phyloP scores from a whole-genome alignment of 1,140 invertebrate species.

The Brachionus paranguensis region DNA sequence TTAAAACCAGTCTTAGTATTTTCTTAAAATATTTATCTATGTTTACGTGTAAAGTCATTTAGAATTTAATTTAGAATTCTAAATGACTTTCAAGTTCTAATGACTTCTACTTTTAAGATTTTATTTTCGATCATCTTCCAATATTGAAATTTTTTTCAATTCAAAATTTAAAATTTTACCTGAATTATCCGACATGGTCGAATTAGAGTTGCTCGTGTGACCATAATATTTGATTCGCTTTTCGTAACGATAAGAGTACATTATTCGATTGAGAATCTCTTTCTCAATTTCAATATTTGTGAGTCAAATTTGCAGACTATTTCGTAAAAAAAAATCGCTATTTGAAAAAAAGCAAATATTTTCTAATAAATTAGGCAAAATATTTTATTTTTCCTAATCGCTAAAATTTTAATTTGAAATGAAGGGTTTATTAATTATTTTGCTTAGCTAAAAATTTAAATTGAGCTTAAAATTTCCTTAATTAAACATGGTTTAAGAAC shows the following conservation, averaged over 20 bases:
- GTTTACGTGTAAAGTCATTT: no score
- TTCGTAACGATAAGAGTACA: slow-evolving; percentile 39
- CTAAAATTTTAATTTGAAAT: neutral
- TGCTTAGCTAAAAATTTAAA: neutral
- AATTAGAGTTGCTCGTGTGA: neutral
- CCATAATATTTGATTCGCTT: slow-evolving; percentile 40
- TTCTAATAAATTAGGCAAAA: neutral
- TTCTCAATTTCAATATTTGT: neutral
- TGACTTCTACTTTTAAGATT: no score
- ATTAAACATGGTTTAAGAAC: neutral
- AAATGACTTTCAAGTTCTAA: no score
- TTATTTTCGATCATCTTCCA: no score
- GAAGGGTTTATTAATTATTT: neutral
- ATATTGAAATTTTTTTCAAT: neutral
- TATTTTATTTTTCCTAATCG: neutral
- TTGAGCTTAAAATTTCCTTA: slow-evolving; percentile 6
- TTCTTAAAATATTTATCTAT: no score
- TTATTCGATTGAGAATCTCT: neutral
- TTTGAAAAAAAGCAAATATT: neutral
- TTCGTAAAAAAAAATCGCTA: neutral
- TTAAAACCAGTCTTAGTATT: no score
- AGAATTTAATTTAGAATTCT: no score
- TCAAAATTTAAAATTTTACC: neutral
- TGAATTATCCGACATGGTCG: neutral
- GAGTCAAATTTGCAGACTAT: neutral